Conservation (phyloP, 2,113 vertebrate species). For the Campylomormyrus tamandua region DNA sequence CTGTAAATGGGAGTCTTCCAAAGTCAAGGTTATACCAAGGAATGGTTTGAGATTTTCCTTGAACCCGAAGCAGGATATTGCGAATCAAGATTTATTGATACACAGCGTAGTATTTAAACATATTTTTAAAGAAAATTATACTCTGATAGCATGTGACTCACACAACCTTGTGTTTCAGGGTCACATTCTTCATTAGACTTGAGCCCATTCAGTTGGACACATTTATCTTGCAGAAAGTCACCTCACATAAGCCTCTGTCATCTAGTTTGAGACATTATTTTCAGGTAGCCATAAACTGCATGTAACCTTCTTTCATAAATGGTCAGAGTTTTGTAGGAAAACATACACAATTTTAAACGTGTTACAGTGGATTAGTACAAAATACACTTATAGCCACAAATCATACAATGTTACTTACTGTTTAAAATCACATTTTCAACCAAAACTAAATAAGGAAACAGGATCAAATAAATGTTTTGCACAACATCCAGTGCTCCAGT, state of each 20-base stretch:
- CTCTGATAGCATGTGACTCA: conserved; percentile 49
- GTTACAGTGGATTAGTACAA: not conserved
- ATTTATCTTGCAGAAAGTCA: conserved; percentile 56
- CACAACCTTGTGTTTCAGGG: conserved; percentile 51
- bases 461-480: not conserved
- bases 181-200: conserved; percentile 41
- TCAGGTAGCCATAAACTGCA: conserved; percentile 39
- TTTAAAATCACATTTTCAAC: not conserved
- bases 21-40: conserved; percentile 59
- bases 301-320: not conserved
- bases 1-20: conserved; percentile 48
- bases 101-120: conserved; percentile 50
- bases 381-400: not conserved
- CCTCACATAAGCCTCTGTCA: conserved; percentile 45
- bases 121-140: conserved; percentile 51
- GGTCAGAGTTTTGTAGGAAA: not conserved
- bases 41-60: conserved; percentile 19
- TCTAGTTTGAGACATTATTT: conserved; percentile 30
- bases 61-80: conserved; percentile 38
- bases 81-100: conserved; percentile 57
- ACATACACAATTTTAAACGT: not conserved
- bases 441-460: not conserved
- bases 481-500: not conserved
- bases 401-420: not conserved
- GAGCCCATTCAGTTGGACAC: conserved; percentile 44